Percentiles rank a stretch among this genome's conserved stretches.
Evolutionary conservation across 2,888 invertebrate genomes (phyloP).

Genomic region (Cynaeus angustus): DNA sequence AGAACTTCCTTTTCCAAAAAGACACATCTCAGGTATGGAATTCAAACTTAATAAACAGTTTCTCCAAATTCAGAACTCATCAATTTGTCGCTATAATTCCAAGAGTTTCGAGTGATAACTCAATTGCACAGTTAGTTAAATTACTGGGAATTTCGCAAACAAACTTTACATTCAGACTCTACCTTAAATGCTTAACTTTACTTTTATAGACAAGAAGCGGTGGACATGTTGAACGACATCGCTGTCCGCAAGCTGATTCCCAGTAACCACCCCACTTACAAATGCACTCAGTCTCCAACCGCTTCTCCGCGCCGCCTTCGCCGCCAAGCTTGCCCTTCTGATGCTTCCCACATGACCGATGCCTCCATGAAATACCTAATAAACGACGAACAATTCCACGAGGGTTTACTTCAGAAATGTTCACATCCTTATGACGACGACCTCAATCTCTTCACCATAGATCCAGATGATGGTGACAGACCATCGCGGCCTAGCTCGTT

Average conservation of each 20-base stretch:
- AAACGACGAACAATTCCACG: conserved; percentile 70
- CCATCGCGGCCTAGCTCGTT: conserved; percentile 77
- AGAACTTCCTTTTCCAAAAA: conserved; percentile 78
- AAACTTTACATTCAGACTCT: too few species aligned
- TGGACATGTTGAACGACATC: conserved; percentile 88
- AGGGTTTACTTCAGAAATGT: conserved; percentile 68
- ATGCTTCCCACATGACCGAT: conserved; percentile 65
- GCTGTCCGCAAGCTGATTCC: conserved; percentile 84
- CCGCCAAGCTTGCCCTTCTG: conserved; percentile 70
- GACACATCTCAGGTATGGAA: conserved; percentile 78
- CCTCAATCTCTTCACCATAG: conserved; percentile 68
- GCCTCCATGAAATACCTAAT: conserved; percentile 62
- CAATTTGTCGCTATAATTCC: neutral
- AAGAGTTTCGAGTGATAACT: neutral
- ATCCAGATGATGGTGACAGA: conserved; percentile 68
- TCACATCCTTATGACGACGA: conserved; percentile 68
- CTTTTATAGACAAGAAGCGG: conserved; percentile 82
- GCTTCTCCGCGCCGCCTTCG: conserved; percentile 74
- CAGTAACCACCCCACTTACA: conserved; percentile 71
- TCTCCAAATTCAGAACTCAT: neutral
- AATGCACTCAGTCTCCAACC: conserved; percentile 75
- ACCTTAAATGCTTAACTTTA: too few species aligned
- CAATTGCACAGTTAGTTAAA: neutral
- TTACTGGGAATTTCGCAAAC: too few species aligned
- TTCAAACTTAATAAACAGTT: neutral